Evolutionary conservation across 2,113 vertebrate genomes (phyloP), one percentile per base, ranked within the genome.

Genomic region (Etia nguti): DNA sequence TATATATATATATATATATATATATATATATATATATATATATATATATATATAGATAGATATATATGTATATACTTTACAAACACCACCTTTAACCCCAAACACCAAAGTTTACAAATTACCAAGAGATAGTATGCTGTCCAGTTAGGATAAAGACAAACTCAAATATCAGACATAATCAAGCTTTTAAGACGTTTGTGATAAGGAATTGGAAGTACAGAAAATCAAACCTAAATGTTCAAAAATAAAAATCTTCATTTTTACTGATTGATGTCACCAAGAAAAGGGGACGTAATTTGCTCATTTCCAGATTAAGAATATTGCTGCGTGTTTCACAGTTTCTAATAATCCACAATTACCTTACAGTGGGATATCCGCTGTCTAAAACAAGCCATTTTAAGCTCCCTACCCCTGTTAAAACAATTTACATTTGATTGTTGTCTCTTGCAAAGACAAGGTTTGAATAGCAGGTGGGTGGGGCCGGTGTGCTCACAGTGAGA

Each of bases 51-150:
- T 50, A 73, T 79, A 54, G n/a, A n/a, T n/a, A n/a, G n/a, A n/a
- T 68, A 80, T 88, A 86, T 83, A 41, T 86, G 16, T 86, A 83
- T 86, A 52, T 60, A 54, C 50, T 83, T 81, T 92, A 92, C 83
- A 95, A 91, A 89, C 85, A 92, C 38, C 48, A 84, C 52, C 82
- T 90, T 92, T 54, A 79, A 92, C 55, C 89, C 89, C 41, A 26
- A 86, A 93, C 85, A 91, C 59, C 56, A 85, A 93, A 84, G 43
- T 88, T 83, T 87, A 82, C 90, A 92, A 88, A 93, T 82, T 89
- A 91, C 86, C 92, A 89, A 85, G 57, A 84, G 46, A n/a, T 80
- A 70, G 52, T 73, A 83, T 83, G 81, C 83, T 38, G 82, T 70
- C 48, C 70, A 92, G n/a, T 29, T 75, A 86, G 20, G 84, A 82